phyloP scores from a whole-genome alignment of 2,888 invertebrate genomes.

The Meiosimyza platycephala region DNA sequence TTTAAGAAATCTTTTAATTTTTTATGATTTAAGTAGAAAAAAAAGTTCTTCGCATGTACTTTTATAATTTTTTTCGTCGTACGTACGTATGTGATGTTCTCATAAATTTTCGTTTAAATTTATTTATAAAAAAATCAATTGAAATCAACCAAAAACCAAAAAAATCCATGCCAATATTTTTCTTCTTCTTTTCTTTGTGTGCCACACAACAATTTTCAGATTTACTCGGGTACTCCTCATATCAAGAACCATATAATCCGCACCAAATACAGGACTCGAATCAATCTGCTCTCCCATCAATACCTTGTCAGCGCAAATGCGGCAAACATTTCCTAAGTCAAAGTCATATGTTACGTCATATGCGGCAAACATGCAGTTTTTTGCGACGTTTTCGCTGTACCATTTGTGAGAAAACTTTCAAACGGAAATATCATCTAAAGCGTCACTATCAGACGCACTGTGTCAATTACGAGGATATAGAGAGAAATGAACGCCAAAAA shows the following conservation, averaged over 20 bases:
- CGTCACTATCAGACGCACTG: slow-evolving; percentile 60
- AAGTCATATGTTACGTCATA: slow-evolving; percentile 56
- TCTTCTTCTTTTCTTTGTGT: too few species aligned
- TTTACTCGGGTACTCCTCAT: background rate
- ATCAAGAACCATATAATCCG: background rate
- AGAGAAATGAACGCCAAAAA: slow-evolving; percentile 44
- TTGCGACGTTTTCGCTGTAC: slow-evolving; percentile 58
- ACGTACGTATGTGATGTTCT: background rate
- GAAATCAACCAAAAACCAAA: too few species aligned
- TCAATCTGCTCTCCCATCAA: slow-evolving; percentile 43
- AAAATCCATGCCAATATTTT: too few species aligned
- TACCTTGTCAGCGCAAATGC: slow-evolving; percentile 64
- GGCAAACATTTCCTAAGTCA: slow-evolving; percentile 65
- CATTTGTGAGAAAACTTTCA: slow-evolving; percentile 58
- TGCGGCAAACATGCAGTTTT: slow-evolving; percentile 58
- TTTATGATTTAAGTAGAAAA: background rate
- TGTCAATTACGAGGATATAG: slow-evolving; percentile 52
- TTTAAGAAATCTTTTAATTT: background rate
- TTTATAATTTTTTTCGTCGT: background rate
- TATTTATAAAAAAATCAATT: background rate
- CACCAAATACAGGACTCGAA: slow-evolving; percentile 44
- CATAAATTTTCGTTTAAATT: too few species aligned
- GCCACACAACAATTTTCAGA: background rate
- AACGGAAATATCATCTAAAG: slow-evolving; percentile 62
- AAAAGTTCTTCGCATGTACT: background rate